Conservation (phyloP, 1,140 invertebrate genomes). For the Saccostrea cuccullata region DNA sequence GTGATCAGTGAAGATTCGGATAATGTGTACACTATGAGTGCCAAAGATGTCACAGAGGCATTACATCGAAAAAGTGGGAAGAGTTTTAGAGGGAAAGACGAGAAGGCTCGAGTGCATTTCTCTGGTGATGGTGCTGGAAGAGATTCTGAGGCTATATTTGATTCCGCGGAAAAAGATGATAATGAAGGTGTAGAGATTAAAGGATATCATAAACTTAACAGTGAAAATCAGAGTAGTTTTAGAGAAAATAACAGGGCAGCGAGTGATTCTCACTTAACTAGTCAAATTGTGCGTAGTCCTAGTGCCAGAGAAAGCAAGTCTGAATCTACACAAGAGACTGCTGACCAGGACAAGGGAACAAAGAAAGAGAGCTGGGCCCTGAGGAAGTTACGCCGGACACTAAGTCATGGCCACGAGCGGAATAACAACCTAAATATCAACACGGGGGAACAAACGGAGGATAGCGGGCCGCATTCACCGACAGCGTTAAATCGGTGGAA, state of each 20-base stretch:
- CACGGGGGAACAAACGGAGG: constrained; percentile 17
- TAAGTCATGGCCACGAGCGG: constrained; percentile 50
- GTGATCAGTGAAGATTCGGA: background rate
- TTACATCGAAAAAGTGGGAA: constrained; percentile 19
- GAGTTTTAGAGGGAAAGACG: background rate
- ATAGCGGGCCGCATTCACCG: background rate
- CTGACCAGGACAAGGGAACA: background rate
- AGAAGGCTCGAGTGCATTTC: background rate
- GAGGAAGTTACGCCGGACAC: constrained; percentile 53
- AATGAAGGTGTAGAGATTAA: background rate
- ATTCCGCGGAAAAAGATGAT: background rate
- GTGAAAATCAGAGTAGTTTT: background rate
- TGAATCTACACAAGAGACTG: background rate
- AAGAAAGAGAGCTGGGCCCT: constrained; percentile 59
- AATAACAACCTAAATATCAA: constrained; percentile 61
- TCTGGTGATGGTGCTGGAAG: background rate
- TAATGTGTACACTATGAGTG: background rate
- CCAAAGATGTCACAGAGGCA: constrained; percentile 12
- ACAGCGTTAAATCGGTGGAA: constrained; percentile 66
- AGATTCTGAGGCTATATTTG: background rate
- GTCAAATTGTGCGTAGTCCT: background rate
- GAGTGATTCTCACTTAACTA: background rate
- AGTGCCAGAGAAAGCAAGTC: background rate
- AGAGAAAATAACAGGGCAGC: background rate
- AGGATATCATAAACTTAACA: background rate